Evolutionary conservation across 2,113 vertebrate genomes (phyloP).

Genomic region (Balaeniceps rex): DNA sequence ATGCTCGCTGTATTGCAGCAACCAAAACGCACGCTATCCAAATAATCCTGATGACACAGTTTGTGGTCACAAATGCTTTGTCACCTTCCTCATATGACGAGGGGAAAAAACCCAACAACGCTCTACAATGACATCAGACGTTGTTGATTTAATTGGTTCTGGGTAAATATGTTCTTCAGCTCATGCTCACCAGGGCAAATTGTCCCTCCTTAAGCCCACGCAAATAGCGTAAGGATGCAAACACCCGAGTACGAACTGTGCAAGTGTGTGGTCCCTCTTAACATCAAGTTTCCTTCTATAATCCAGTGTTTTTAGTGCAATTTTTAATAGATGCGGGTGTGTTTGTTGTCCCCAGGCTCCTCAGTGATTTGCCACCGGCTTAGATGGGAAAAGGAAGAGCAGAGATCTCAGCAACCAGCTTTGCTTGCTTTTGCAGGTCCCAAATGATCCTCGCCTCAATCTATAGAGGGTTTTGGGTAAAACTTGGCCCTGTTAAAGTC

Average conservation of each 20-base stretch:
- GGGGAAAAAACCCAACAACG: not conserved
- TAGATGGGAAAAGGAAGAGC: not conserved
- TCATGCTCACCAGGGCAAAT: fast-evolving
- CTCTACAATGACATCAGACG: not conserved
- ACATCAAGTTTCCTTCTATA: not conserved
- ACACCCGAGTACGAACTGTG: fast-evolving
- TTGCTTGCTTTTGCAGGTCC: not conserved
- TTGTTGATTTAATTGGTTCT: not conserved
- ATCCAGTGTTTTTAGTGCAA: not conserved
- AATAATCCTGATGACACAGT: not conserved
- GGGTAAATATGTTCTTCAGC: not conserved
- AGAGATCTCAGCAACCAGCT: not conserved
- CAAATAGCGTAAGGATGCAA: not conserved
- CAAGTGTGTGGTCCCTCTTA: not conserved
- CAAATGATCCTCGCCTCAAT: not conserved
- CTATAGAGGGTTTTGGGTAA: not conserved
- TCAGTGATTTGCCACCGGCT: not conserved
- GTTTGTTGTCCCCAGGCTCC: not conserved
- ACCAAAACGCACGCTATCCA: fast-evolving
- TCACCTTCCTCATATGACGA: not conserved
- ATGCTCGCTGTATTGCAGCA: not conserved
- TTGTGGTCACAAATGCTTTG: not conserved
- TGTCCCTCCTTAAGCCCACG: not conserved
- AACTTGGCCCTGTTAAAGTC: not conserved
- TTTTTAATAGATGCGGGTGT: not conserved